phyloP scores from a whole-genome alignment of 2,888 invertebrate species.

The Eupithecia centaureata region DNA sequence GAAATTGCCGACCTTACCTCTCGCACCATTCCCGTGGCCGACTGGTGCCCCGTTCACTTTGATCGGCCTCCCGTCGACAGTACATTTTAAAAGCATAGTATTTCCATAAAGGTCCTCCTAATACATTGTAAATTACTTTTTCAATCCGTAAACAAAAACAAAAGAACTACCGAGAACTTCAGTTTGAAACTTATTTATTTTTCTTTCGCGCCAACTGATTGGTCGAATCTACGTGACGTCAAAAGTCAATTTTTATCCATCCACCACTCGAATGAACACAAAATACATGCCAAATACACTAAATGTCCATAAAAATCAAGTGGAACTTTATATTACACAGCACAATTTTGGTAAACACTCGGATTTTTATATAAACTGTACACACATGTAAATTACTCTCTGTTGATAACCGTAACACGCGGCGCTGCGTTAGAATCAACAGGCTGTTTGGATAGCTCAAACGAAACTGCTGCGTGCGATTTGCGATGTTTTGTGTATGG shows the following conservation, averaged over 20 bases:
- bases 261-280: constrained; percentile 61
- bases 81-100: constrained; percentile 79
- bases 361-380: background rate
- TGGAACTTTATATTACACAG: constrained; percentile 56
- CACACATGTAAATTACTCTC: constrained; percentile 23
- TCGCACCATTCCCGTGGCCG: constrained; percentile 75
- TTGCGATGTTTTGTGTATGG: constrained; percentile 61
- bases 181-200: constrained; percentile 42
- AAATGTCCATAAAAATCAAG: constrained; percentile 44
- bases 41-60: constrained; percentile 77
- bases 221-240: constrained; percentile 74
- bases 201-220: constrained; percentile 71
- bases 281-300: constrained; percentile 38
- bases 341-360: constrained; percentile 50
- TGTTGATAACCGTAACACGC: constrained; percentile 17
- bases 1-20: constrained; percentile 66
- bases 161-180: constrained; percentile 52
- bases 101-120: constrained; percentile 67
- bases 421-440: constrained; percentile 46
- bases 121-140: constrained; percentile 57
- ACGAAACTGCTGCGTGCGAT: constrained; percentile 52
- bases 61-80: constrained; percentile 79
- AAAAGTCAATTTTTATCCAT: constrained; percentile 72
- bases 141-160: constrained; percentile 50
- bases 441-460: constrained; percentile 52